Evolutionary conservation across 2,113 vertebrate species (phyloP).

Genomic region (Sander vitreus): DNA sequence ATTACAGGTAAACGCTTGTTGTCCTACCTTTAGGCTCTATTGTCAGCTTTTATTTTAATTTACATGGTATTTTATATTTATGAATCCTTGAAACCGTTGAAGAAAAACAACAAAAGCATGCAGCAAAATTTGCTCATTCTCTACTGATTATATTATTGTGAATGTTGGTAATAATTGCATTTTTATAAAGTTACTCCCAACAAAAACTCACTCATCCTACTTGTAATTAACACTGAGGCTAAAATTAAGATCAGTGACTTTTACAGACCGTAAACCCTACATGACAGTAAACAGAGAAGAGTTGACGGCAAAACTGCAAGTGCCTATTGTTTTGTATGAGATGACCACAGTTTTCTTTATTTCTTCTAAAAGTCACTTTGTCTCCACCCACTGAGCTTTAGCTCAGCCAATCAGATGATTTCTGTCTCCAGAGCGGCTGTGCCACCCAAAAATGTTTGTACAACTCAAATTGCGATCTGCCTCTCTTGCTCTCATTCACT

Average conservation of each 20-base stretch:
- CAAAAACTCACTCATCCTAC: not conserved
- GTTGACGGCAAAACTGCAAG: not conserved
- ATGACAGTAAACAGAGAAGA: not conserved
- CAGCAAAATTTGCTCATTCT: not conserved
- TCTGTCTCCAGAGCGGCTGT: not conserved
- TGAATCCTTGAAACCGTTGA: not conserved
- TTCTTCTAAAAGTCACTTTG: not conserved
- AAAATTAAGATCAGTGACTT: not conserved
- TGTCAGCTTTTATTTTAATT: not conserved
- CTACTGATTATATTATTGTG: too few relatives aligned
- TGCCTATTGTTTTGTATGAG: conserved; percentile 1
- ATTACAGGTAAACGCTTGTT: not conserved
- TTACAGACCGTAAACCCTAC: conserved; percentile 1
- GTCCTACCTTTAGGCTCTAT: not conserved
- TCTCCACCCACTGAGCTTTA: conserved; percentile 3
- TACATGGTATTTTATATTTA: not conserved
- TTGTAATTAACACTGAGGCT: not conserved
- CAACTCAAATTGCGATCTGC: conserved; percentile 45
- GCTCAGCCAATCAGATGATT: not conserved
- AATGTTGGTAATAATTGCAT: not conserved
- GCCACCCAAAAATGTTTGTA: conserved; percentile 36
- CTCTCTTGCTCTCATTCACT: conserved; percentile 44
- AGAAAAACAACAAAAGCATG: not conserved
- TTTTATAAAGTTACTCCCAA: not conserved
- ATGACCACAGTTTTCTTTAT: not conserved